Percentiles rank a stretch among this genome's conserved stretches.
Conservation (phyloP, 2,113 vertebrate species). For the Perca fluviatilis region DNA sequence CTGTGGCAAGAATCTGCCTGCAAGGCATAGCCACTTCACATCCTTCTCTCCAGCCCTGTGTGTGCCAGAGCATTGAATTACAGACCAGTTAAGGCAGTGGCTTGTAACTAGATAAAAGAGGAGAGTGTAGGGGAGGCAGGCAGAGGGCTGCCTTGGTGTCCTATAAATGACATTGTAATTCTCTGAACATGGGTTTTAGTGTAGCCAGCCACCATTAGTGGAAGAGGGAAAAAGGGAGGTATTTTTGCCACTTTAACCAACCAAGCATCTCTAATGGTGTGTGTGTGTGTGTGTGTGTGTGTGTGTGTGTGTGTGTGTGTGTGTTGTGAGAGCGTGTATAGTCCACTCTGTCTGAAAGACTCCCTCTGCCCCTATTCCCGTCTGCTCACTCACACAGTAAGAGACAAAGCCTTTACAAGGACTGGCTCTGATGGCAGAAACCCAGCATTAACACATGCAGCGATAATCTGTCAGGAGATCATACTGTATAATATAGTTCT, state of each 20-base stretch:
- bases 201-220: conserved; percentile 77
- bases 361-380: conserved; percentile 61
- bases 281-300: conserved; percentile 58
- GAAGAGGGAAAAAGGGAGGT: conserved; percentile 71
- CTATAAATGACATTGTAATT: conserved; percentile 88
- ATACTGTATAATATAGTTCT: not conserved
- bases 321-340: conserved; percentile 23
- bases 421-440: conserved; percentile 48
- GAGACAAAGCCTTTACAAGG: conserved; percentile 65
- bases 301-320: conserved; percentile 42
- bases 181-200: conserved; percentile 83
- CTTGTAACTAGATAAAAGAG: conserved; percentile 82
- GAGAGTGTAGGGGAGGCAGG: conserved; percentile 66
- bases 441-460: conserved; percentile 52
- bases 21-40: conserved; percentile 57
- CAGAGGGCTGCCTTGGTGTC: conserved; percentile 73
- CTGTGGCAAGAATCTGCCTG: conserved; percentile 49
- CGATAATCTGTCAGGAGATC: conserved; percentile 42
- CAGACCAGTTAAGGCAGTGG: conserved; percentile 75
- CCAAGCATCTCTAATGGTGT: conserved; percentile 78
- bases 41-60: conserved; percentile 54
- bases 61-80: conserved; percentile 73
- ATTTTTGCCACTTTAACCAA: conserved; percentile 78
- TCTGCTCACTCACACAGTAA: conserved; percentile 59
- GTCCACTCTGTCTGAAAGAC: conserved; percentile 72